phyloP scores from a whole-genome alignment of 1,140 invertebrate genomes.

The Thrips palmi region DNA sequence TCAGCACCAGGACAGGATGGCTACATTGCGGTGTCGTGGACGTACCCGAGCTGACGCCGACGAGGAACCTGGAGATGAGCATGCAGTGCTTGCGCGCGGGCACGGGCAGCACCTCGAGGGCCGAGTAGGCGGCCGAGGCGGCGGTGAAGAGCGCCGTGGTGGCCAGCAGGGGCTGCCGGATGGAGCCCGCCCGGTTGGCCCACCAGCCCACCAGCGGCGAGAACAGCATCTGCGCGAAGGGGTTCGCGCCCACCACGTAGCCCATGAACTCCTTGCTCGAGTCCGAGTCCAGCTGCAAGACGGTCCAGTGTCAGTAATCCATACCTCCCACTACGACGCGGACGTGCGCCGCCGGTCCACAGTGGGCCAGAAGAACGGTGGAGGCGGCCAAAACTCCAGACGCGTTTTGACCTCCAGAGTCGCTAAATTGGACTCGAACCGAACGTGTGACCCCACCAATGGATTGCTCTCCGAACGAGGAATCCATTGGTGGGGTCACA shows the following conservation, averaged over 20 bases:
- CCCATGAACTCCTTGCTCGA: slow-evolving; percentile 69
- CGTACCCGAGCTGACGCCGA: slow-evolving; percentile 72
- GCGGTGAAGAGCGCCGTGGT: slow-evolving; percentile 53
- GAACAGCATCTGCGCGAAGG: slow-evolving; percentile 71
- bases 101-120: slow-evolving; percentile 41
- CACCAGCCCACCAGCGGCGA: slow-evolving; percentile 73
- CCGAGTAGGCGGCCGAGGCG: slow-evolving; percentile 63
- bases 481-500: too few species aligned
- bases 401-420: too few species aligned
- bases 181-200: slow-evolving; percentile 52
- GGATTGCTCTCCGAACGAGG: too few species aligned
- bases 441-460: too few species aligned
- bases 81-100: slow-evolving; percentile 49
- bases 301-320: slow-evolving; percentile 9
- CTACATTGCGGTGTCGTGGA: too few species aligned
- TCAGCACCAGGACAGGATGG: not conserved
- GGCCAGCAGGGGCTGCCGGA: slow-evolving; percentile 47
- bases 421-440: too few species aligned
- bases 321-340: too few species aligned
- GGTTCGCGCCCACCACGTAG: slow-evolving; percentile 70
- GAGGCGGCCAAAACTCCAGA: too few species aligned
- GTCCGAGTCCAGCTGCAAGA: slow-evolving; percentile 50
- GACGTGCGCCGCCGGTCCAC: too few species aligned
- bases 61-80: slow-evolving; percentile 54
- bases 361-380: too few species aligned